These are phyloP conservation scores for Drosophila setosimentum DNA, from an alignment of 2,888 invertebrate species.

Conservation along the genomic window DNA sequence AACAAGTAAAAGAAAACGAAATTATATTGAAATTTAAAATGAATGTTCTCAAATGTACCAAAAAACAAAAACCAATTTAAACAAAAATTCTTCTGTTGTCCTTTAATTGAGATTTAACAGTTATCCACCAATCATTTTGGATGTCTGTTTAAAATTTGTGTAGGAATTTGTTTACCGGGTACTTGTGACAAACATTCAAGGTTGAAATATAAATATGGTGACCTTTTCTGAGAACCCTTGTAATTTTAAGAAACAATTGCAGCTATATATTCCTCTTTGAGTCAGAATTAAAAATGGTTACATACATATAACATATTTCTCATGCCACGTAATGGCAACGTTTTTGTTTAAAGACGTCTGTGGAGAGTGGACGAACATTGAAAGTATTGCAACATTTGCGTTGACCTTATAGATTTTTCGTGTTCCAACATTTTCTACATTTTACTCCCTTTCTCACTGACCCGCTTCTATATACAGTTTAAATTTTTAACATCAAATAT, in stretches of 20 bases:
- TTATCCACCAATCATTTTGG: neutral
- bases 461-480: neutral
- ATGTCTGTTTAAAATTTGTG: neutral
- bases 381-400: neutral
- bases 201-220: neutral
- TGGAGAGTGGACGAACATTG: neutral
- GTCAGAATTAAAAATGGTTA: neutral
- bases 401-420: neutral
- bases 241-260: constrained; percentile 1
- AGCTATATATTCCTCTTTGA: neutral
- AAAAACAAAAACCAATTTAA: constrained; percentile 51
- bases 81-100: constrained; percentile 7
- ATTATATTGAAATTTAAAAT: constrained; percentile 69
- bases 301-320: neutral
- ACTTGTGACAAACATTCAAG: neutral
- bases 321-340: neutral
- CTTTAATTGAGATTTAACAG: constrained; percentile 3
- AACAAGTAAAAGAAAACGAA: constrained; percentile 49
- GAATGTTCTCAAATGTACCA: constrained; percentile 77
- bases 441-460: neutral
- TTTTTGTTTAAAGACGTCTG: neutral
- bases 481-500: neutral
- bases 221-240: neutral
- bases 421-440: neutral
- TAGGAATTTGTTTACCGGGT: neutral